Conservation (phyloP, 1,140 invertebrate species). For the Neoseiulus cucumeris region DNA sequence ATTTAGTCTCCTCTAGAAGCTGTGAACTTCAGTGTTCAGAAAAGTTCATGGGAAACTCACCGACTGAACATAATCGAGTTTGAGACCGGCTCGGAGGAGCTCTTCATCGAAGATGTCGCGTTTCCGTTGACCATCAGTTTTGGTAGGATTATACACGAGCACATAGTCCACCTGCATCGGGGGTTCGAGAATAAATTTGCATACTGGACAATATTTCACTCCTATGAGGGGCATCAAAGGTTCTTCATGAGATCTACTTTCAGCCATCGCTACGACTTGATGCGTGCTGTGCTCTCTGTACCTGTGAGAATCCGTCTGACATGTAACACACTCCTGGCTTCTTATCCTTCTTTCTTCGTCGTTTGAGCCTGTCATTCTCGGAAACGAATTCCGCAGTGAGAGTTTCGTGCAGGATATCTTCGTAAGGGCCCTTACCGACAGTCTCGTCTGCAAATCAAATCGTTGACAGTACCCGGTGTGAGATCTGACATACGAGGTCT, state of each 20-base stretch:
- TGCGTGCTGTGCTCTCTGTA: neutral
- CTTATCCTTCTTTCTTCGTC: neutral
- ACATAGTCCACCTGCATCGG: neutral
- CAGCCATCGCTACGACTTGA: too few species aligned
- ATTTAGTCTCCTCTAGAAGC: too few species aligned
- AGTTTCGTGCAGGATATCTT: slow-evolving; percentile 4
- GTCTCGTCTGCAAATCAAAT: slow-evolving; percentile 3
- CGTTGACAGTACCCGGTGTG: too few species aligned
- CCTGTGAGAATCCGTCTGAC: slow-evolving; percentile 5
- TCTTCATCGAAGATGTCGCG: neutral
- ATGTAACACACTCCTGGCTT: slow-evolving; percentile 6
- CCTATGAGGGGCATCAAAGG: too few species aligned
- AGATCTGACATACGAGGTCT: too few species aligned
- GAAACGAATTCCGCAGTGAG: neutral
- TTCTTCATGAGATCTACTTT: too few species aligned
- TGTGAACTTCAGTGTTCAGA: too few species aligned
- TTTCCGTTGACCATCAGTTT: neutral
- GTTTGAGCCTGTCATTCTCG: neutral
- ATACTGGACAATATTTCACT: too few species aligned
- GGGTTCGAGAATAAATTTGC: too few species aligned
- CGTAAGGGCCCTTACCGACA: neutral
- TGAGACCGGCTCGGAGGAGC: neutral
- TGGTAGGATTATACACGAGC: neutral
- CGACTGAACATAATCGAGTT: slow-evolving; percentile 7
- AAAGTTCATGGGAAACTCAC: neutral